Base-by-base conservation (phyloP, 2,113 vertebrate species). In the Polypterus bichir region DNA sequence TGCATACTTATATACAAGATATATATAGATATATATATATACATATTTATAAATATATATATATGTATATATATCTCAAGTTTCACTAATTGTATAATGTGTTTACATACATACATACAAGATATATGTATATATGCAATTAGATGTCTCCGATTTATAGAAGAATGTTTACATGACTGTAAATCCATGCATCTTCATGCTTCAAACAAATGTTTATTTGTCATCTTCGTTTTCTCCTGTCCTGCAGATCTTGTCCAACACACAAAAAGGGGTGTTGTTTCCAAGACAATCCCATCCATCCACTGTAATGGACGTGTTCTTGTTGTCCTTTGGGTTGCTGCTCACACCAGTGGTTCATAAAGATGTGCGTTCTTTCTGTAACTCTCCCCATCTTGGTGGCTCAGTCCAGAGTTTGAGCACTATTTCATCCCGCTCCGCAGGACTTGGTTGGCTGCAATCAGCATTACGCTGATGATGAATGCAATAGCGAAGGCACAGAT, bases 391-490 rank as follows among this genome's bases (percentile, higher is more conserved):
- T 52, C 51, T 52, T 2, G 27, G 27, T 27, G 27, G 27, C 1
- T 10, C 9, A 9, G 1, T n/a, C 51, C 10, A 27, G 6, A n/a
- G 27, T 53, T 11, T 0, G 27, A 27, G 27, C 27, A 48, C 77
- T 90, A 97, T 68, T 97, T 94, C 94, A 97, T 97, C 74, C 93
- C 94, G 1, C 93, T 97, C 64, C 93, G 86, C 84, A 97, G 87
- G 74, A 97, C 92, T 83, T 97, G 94, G 82, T 97, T 97, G 83
- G 94, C 94, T 0, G 94, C 94, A 44, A 97, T 97, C 63, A 97
- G 89, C 93, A 97, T 97, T 72, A 97, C 94, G 9, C 94, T 97
- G 82, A 97, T 97, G 88, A 97, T 95, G 83, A 97, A 97, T 71
- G 94, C 94, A 2, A 97, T 94, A 71, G 93, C 94, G 1, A 97